Percentiles rank a stretch among this genome's conserved stretches.
phyloP scores from a whole-genome alignment of 2,888 invertebrate species.

The Stictocephala bisonia region DNA sequence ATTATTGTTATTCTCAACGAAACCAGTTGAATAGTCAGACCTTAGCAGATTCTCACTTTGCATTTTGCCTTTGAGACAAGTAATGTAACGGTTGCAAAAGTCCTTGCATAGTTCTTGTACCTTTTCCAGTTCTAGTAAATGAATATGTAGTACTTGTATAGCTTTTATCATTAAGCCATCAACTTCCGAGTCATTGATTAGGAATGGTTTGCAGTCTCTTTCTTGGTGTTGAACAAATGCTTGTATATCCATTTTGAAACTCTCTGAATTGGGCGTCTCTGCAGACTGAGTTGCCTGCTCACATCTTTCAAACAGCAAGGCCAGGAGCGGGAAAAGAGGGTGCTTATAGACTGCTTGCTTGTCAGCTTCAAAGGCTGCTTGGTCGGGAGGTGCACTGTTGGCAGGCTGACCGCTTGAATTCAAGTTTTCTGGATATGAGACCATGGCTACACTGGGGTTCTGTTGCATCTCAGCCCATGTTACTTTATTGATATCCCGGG shows the following conservation, averaged over 20 bases:
- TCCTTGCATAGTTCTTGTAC: conserved; percentile 95
- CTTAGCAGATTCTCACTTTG: conserved; percentile 87
- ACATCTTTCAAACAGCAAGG: conserved; percentile 94
- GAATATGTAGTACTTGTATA: conserved; percentile 91
- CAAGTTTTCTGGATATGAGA: conserved; percentile 59
- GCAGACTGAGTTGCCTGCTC: conserved; percentile 95
- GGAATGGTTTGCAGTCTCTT: conserved; percentile 84
- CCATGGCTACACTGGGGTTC: conserved; percentile 57
- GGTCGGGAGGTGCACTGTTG: conserved; percentile 67
- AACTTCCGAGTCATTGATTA: conserved; percentile 92
- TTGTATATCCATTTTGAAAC: conserved; percentile 90
- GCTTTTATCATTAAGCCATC: conserved; percentile 93
- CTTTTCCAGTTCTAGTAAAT: conserved; percentile 91
- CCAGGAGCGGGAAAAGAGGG: conserved; percentile 92
- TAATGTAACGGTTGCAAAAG: conserved; percentile 93
- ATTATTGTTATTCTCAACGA: conserved; percentile 61
- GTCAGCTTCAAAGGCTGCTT: conserved; percentile 89
- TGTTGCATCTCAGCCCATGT: conserved; percentile 59
- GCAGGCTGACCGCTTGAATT: conserved; percentile 54
- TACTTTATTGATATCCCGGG: conserved; percentile 34
- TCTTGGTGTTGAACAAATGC: conserved; percentile 93
- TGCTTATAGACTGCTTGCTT: conserved; percentile 92
- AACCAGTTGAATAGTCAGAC: conserved; percentile 75
- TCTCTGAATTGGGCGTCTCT: conserved; percentile 85
- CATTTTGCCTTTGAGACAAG: conserved; percentile 91